Evolutionary conservation across 2,113 vertebrate genomes (phyloP).

Genomic region (Trichomycterus rosablanca): DNA sequence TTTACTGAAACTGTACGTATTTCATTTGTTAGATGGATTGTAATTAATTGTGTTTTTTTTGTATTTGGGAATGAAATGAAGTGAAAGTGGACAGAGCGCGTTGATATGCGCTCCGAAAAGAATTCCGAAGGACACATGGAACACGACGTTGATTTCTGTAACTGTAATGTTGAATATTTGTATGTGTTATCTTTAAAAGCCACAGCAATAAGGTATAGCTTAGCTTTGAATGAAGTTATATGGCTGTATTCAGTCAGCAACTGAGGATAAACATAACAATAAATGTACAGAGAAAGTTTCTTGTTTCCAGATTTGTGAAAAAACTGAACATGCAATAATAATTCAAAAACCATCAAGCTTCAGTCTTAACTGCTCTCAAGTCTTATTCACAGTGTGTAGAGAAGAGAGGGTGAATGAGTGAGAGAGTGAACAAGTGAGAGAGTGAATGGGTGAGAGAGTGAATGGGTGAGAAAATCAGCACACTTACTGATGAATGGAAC

Average conservation of each 20-base stretch:
- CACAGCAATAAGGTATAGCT: too few relatives aligned
- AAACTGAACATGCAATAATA: too few relatives aligned
- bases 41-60: constrained; percentile 8
- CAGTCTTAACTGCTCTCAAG: not conserved
- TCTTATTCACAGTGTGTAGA: not conserved
- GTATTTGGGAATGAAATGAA: constrained; percentile 30
- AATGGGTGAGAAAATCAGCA: constrained; percentile 7
- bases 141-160: too few relatives aligned
- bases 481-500: constrained; percentile 46
- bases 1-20: constrained; percentile 12
- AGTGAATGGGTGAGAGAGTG: constrained; percentile 7
- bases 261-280: too few relatives aligned
- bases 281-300: too few relatives aligned
- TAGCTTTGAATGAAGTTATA: too few relatives aligned
- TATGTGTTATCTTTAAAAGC: too few relatives aligned
- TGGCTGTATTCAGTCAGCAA: too few relatives aligned
- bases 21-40: constrained; percentile 4
- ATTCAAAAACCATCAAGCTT: not conserved
- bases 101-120: too few relatives aligned
- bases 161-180: not conserved
- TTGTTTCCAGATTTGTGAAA: too few relatives aligned
- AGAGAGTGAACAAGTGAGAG: constrained; percentile 1
- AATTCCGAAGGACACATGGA: too few relatives aligned
- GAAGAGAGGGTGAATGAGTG: not conserved
- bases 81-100: not conserved